Conservation (phyloP, 2,888 invertebrate species). For the Ochropleura plecta region DNA sequence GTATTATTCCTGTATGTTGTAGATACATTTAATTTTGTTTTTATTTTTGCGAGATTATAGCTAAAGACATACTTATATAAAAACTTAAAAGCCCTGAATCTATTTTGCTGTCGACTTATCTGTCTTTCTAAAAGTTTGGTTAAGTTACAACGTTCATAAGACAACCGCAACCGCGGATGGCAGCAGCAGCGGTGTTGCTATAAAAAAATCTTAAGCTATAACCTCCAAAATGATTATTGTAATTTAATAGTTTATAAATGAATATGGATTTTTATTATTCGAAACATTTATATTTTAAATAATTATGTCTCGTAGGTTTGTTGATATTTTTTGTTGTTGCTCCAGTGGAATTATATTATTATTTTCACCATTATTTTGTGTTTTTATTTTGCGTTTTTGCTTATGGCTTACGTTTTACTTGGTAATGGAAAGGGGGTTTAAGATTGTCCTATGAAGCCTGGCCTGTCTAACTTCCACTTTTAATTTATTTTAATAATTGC, state of each 20-base stretch:
- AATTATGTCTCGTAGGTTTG: slow-evolving; percentile 52
- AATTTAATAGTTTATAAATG: slow-evolving; percentile 48
- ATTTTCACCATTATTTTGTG: slow-evolving; percentile 57
- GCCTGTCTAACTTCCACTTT: too few species aligned
- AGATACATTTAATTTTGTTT: slow-evolving; percentile 51
- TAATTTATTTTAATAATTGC: too few species aligned
- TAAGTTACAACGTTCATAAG: background rate
- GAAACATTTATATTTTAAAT: slow-evolving; percentile 44
- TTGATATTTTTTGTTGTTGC: slow-evolving; percentile 61
- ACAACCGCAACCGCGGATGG: background rate
- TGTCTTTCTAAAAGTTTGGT: background rate
- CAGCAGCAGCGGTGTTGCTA: background rate
- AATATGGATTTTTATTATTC: slow-evolving; percentile 37
- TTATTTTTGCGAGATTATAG: slow-evolving; percentile 43
- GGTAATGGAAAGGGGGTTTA: too few species aligned
- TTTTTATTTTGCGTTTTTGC: slow-evolving; percentile 29
- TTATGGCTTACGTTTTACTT: background rate
- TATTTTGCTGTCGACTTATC: background rate
- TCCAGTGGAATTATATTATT: slow-evolving; percentile 60
- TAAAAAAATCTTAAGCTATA: slow-evolving; percentile 3
- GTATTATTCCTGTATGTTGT: slow-evolving; percentile 62
- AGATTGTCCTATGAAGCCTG: too few species aligned
- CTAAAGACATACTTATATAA: background rate
- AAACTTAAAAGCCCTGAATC: background rate
- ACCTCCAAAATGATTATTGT: slow-evolving; percentile 40